Percentiles rank a stretch among this genome's conserved stretches.
Evolutionary conservation across 2,113 vertebrate genomes (phyloP).

Genomic region (Rousettus leschenaultii): DNA sequence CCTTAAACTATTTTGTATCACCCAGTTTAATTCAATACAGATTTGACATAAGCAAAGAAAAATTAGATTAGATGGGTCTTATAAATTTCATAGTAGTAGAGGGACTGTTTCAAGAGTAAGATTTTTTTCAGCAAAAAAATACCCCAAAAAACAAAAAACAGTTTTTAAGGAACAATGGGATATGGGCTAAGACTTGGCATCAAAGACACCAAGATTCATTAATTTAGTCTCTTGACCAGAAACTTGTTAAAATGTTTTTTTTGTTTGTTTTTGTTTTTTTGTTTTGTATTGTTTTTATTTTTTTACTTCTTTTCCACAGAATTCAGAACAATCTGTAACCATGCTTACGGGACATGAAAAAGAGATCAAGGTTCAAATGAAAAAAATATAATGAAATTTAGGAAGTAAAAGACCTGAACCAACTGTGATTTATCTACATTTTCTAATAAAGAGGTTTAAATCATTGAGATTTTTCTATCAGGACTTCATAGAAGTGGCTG

Average conservation of each 20-base stretch:
- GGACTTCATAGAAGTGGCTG: neutral
- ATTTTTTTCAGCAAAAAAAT: neutral
- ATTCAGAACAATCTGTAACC: neutral
- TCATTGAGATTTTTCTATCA: neutral
- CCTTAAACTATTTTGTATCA: neutral
- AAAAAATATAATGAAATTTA: neutral
- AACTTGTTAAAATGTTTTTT: neutral
- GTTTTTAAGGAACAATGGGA: neutral
- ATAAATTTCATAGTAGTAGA: neutral
- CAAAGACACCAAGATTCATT: neutral
- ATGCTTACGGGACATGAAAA: neutral
- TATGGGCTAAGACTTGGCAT: neutral
- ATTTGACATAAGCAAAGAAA: slow-evolving; percentile 33
- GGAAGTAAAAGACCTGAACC: neutral
- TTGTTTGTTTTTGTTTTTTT: neutral
- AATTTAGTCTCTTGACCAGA: slow-evolving; percentile 27
- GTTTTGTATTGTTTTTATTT: neutral
- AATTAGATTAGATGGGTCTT: slow-evolving; percentile 1
- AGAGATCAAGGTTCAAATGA: neutral
- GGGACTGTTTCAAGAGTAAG: neutral
- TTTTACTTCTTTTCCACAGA: neutral
- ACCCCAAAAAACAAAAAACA: neutral
- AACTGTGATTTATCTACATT: neutral
- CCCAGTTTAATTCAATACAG: slow-evolving; percentile 29
- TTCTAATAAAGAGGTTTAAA: slow-evolving; percentile 11